Percentiles rank a stretch among this genome's conserved stretches.
Evolutionary conservation across 2,113 vertebrate genomes (phyloP).

Genomic region (Glaucidium brasilianum): DNA sequence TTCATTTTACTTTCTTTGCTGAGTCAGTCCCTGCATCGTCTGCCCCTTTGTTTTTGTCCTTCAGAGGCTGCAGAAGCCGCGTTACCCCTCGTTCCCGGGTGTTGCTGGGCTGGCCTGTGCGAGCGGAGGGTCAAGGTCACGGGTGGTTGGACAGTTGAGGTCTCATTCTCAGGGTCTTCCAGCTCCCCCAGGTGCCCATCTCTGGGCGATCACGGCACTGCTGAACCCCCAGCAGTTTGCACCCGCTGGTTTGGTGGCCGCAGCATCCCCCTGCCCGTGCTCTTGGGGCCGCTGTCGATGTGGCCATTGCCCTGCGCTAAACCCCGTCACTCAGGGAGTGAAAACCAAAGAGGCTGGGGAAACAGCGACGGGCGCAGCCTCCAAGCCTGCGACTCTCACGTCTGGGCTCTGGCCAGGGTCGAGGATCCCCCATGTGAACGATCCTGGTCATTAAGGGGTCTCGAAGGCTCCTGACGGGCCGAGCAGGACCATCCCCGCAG

Average conservation of each 20-base stretch:
- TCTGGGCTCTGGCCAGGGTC: neutral
- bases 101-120: conserved; percentile 25
- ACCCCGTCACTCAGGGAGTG: neutral
- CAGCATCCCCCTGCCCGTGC: neutral
- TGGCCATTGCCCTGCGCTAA: conserved; percentile 9
- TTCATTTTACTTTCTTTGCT: conserved; percentile 31
- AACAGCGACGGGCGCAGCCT: neutral
- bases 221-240: neutral
- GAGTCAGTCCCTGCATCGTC: conserved; percentile 14
- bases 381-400: neutral
- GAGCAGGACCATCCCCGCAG: neutral
- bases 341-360: neutral
- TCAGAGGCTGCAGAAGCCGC: neutral
- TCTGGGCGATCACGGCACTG: neutral
- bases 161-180: conserved; percentile 13
- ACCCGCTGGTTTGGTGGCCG: neutral
- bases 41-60: neutral
- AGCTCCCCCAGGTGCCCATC: neutral
- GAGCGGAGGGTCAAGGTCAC: neutral
- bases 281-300: neutral
- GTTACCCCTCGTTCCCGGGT: conserved; percentile 13
- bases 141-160: neutral
- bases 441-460: neutral
- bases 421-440: neutral
- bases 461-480: neutral